Evolutionary conservation across 2,888 invertebrate genomes (phyloP), one percentile per base, ranked within the genome.

Genomic region (Drosophila silvestris): DNA sequence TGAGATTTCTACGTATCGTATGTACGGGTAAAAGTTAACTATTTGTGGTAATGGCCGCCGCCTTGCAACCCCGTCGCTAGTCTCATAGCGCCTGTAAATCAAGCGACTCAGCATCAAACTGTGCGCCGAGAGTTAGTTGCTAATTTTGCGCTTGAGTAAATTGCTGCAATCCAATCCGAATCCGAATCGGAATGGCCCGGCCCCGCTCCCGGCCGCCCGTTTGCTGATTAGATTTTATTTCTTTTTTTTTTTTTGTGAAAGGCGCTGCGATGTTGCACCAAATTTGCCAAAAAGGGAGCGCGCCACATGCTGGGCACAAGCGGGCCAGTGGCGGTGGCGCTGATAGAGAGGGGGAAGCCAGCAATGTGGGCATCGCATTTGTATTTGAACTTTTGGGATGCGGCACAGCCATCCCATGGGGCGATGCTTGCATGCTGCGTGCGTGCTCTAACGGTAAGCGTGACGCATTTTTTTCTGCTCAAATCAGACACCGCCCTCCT

Each of bases 261-360:
- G 85, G 85, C 79, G 79, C 86, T 81, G 74, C 73, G 72, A 54
- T 69, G 70, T 64, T 85, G 89, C 87, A 90, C 89, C 89, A 82
- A 90, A 86, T 90, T 88, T 83, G 89, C 83, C 89, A 88, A 87
- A 91, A 91, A 91, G 90, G 90, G 89, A 91, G 85, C 82, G 76
- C 78, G 74, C 86, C 91, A 88, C 74, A 88, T 91, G 90, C 86
- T 89, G 85, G 74, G 84, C 85, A 88, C 74, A 88, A 88, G 90
- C 86, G 87, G 84, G 71, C 89, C 83, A 70, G 59, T 54, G 57
- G 47, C 57, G 39, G 26, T 19, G 35, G 30, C 35, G 58, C 28
- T 22, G 33, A 51, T 41, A 10, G 59, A 50, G 51, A n/a, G 12
- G n/a, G 30, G 30, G 19, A 37, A 65, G 64, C 56, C 54, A 56